Conservation (phyloP, 53 echinoderm and acorn worm species). For the Henricia sp. region DNA sequence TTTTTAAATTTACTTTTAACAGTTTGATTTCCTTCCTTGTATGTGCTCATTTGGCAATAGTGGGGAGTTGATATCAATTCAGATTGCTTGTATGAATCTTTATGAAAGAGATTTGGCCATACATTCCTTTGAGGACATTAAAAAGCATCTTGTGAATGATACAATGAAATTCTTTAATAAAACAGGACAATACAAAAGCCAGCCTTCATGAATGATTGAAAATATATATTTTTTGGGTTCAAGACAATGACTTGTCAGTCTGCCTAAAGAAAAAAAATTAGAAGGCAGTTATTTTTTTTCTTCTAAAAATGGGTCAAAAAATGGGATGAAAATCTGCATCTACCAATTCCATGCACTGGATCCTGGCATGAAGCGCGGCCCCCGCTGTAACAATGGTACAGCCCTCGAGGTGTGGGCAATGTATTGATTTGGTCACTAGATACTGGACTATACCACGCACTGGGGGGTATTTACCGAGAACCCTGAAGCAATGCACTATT, state of each 20-base stretch:
- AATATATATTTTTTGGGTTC: too few relatives aligned
- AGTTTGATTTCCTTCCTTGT: too few relatives aligned
- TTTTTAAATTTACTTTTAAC: constrained; percentile 14
- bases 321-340: constrained; percentile 11
- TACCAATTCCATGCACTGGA: constrained; percentile 59
- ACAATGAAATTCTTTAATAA: constrained; percentile 11
- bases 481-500: too few relatives aligned
- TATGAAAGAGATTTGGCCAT: constrained; percentile 37
- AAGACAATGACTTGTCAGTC: not conserved
- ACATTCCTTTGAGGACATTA: constrained; percentile 32
- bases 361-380: constrained; percentile 39
- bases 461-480: too few relatives aligned
- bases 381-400: constrained; percentile 44
- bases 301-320: not conserved
- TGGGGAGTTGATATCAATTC: too few relatives aligned
- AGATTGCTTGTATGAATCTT: not conserved
- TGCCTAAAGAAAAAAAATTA: not conserved
- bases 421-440: constrained; percentile 2
- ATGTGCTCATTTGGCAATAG: too few relatives aligned
- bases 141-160: too few relatives aligned
- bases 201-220: constrained; percentile 31
- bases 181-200: constrained; percentile 65
- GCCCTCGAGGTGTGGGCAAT: constrained; percentile 61
- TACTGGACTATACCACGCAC: constrained; percentile 32
- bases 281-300: not conserved